Evolutionary conservation across 2,888 invertebrate genomes (phyloP).

Genomic region (Rutpela maculata): DNA sequence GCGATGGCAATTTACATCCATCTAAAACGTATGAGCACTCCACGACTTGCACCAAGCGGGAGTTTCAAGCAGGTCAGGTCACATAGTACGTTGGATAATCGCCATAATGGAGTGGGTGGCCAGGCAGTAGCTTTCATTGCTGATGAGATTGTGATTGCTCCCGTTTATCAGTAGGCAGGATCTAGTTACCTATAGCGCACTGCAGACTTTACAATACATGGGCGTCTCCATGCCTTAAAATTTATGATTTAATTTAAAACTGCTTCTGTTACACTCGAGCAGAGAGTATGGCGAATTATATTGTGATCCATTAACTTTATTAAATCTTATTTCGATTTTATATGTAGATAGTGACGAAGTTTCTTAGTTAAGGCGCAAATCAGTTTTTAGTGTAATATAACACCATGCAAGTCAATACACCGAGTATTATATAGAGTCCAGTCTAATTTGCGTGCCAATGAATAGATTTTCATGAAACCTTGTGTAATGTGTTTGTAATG

Average conservation of each 20-base stretch:
- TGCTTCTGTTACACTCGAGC: background rate
- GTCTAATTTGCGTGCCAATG: too few relatives aligned
- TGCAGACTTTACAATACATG: slow-evolving; percentile 60
- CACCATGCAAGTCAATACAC: too few relatives aligned
- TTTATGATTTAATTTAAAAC: slow-evolving; percentile 25
- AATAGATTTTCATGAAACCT: too few relatives aligned
- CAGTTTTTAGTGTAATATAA: too few relatives aligned
- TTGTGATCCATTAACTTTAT: background rate
- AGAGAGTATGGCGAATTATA: background rate
- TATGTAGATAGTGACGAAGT: background rate
- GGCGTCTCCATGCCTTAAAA: slow-evolving; percentile 45
- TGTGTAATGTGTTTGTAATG: too few relatives aligned
- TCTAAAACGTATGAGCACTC: background rate
- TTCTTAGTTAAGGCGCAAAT: background rate
- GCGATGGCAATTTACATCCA: background rate
- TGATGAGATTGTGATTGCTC: slow-evolving; percentile 72
- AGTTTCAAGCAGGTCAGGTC: slow-evolving; percentile 37
- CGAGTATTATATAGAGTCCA: too few relatives aligned
- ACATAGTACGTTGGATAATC: slow-evolving; percentile 61
- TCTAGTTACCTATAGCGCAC: slow-evolving; percentile 65
- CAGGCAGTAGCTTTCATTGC: slow-evolving; percentile 70
- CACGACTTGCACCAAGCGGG: background rate
- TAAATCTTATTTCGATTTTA: background rate
- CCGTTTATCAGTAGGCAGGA: slow-evolving; percentile 70
- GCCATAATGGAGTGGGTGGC: slow-evolving; percentile 68